Base-by-base conservation (phyloP, 1,140 invertebrate genomes). In the Diachasma alloeum region DNA sequence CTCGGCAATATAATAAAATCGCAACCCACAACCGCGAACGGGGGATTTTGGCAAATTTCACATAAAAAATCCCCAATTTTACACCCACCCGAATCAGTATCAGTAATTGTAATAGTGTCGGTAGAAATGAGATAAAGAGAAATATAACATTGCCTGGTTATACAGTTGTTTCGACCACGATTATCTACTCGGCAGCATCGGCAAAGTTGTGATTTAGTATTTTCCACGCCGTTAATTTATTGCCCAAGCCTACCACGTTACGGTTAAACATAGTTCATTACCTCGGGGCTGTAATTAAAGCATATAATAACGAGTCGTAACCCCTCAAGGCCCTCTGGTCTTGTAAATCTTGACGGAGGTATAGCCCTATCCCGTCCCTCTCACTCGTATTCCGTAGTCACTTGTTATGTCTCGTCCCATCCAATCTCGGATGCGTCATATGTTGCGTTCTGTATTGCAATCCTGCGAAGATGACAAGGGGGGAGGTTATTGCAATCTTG, bases 241-340 rank as follows among this genome's bases (percentile, higher is more conserved):
- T 84, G 84, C 83, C 59, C 86, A 83, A 85, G 87, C 84, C 87
- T 88, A 87, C 86, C 83, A 87, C 86, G 86, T 88, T 88, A 87
- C 87, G 86, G 86, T 85, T 88, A 88, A 87, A 87, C 85, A 86
- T 85, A 88, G 87, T 88, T 89, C 87, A 87, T 89, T 89, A 89
- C 86, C 48, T 53, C 85, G 83, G 81, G 83, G 83, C 86, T 85
- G 84, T 88, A 87, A 89, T 89, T 89, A 88, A 89, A 88, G 85
- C 86, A 85, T 87, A 87, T 87, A 87, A 89, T 88, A 88, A 88
- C 86, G 82, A 87, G 86, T 85, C 83, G 83, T 84, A 86, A 86
- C 84, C 48, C 82, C 87, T 88, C 82, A 83, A 83, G 82, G 83
- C 84, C 74, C 83, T 83, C 80, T 81, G 83, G 81, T 86, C 86